Evolutionary conservation across 2,797 vertebrate species (phyloP), one percentile per base, ranked within the genome.

Genomic region (Myotis findleyi): DNA sequence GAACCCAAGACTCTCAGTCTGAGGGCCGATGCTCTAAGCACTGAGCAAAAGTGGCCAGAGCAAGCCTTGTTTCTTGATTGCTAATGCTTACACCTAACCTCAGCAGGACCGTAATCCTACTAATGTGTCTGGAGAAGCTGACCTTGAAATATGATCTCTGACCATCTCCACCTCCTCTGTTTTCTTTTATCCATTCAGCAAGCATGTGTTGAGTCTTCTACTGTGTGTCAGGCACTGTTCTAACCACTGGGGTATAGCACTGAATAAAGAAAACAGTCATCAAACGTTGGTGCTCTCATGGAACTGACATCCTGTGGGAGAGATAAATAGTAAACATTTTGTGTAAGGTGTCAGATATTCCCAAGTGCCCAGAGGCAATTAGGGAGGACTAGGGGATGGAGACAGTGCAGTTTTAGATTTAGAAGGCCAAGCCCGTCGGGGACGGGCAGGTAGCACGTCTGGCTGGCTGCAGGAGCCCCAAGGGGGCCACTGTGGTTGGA

Each of bases 181-280:
- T 92, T 91, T 88, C 76, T 47, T 75, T 87, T 68, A 72, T 81
- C 94, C n/a, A 80, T 38, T 86, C 76, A 86, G 8, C n/a, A 87
- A 33, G 33, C 47, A 59, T 33, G 75, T 81, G 23, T 38, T 25
- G 25, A 73, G 36, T 25, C n/a, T 86, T 76, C 87, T 69, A 13
- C 53, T 44, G 4, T n/a, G 33, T 83, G 6, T 47, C 69, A 90
- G 41, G 64, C 69, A 90, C n/a, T 62, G 14, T 69, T 44, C 7
- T 72, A 20, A 83, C 38, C 16, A 16, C 38, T 38, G 3, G 33
- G 38, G 10, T 38, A 49, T 6, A 30, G 27, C 64, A 81, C 0
- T 84, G 68, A 87, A 72, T 72, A 44, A 51, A 14, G 23, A 59
- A 73, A 66, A 6, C 49, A 33, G 44, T 49, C 41, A 3, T 25